These are phyloP conservation scores for Bradypodion pumilum DNA, from an alignment of 2,797 vertebrate species.

Conservation along the genomic window DNA sequence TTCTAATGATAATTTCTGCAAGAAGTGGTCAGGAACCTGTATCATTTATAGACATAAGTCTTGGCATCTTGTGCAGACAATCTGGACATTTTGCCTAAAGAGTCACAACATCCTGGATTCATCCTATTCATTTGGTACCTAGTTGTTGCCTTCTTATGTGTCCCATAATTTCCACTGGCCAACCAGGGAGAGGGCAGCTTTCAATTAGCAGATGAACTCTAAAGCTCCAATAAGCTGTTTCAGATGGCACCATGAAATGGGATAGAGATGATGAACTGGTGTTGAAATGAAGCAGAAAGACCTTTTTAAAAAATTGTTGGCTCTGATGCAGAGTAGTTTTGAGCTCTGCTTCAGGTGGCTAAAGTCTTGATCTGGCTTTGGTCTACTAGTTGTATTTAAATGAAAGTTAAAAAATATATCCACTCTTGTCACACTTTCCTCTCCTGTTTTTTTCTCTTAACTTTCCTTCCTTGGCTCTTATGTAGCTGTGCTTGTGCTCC, in stretches of 20 bases:
- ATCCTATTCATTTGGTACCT: not conserved
- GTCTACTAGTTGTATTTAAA: not conserved
- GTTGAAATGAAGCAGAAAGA: not conserved
- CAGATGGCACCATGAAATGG: not conserved
- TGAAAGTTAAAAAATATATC: not conserved
- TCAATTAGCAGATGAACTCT: not conserved
- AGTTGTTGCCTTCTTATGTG: not conserved
- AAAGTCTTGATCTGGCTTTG: not conserved
- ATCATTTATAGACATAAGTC: too few relatives aligned
- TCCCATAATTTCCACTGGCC: not conserved
- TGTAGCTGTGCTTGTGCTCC: conserved; percentile 24
- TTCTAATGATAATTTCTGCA: too few relatives aligned
- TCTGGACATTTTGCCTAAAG: too few relatives aligned
- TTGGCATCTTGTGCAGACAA: too few relatives aligned
- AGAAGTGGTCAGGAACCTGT: too few relatives aligned
- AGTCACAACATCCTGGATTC: not conserved
- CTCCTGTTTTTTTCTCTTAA: not conserved
- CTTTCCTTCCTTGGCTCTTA: not conserved
- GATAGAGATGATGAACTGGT: not conserved
- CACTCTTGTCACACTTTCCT: not conserved
- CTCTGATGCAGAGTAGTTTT: not conserved
- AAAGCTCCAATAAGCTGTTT: not conserved
- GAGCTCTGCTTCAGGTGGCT: not conserved
- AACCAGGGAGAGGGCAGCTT: not conserved
- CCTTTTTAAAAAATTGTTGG: not conserved